Conservation (phyloP, 2,113 vertebrate genomes). For the Centropus unirufus region DNA sequence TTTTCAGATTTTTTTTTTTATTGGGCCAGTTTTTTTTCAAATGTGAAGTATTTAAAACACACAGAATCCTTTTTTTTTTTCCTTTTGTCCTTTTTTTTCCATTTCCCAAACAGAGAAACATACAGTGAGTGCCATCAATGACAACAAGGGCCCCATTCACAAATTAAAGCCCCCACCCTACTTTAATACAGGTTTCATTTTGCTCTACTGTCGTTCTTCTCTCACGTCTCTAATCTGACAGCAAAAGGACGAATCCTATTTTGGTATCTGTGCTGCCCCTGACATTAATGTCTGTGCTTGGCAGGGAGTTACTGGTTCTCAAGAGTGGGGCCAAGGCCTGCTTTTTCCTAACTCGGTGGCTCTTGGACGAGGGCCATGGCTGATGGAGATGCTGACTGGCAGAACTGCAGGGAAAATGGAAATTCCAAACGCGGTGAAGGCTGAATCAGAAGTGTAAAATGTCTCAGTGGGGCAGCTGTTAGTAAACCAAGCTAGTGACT, state of each 20-base stretch:
- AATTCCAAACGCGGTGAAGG: not conserved
- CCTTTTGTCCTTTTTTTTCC: not conserved
- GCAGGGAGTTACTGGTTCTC: not conserved
- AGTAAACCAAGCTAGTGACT: not conserved
- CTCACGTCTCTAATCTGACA: not conserved
- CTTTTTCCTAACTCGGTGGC: not conserved
- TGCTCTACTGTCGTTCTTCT: not conserved
- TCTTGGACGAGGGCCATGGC: not conserved
- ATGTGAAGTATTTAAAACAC: not conserved
- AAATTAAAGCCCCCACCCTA: not conserved
- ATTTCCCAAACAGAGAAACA: not conserved
- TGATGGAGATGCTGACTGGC: not conserved
- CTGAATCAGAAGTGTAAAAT: not conserved
- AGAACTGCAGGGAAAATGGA: slow-evolving; percentile 8
- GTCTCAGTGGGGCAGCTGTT: not conserved
- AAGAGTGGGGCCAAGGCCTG: not conserved
- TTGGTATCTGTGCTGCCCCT: not conserved
- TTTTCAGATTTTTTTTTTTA: not conserved
- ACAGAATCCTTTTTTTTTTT: not conserved
- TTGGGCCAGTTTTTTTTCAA: not conserved
- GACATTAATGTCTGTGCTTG: slow-evolving; percentile 2
- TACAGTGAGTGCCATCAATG: not conserved
- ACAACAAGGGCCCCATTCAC: not conserved
- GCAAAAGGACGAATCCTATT: not conserved
- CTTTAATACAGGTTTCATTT: not conserved